A percentile compares a stretch with the other conserved stretches of the same genome.
Evolutionary conservation across 2,113 vertebrate species (phyloP).

Genomic region (Onychorhynchus coronatus): DNA sequence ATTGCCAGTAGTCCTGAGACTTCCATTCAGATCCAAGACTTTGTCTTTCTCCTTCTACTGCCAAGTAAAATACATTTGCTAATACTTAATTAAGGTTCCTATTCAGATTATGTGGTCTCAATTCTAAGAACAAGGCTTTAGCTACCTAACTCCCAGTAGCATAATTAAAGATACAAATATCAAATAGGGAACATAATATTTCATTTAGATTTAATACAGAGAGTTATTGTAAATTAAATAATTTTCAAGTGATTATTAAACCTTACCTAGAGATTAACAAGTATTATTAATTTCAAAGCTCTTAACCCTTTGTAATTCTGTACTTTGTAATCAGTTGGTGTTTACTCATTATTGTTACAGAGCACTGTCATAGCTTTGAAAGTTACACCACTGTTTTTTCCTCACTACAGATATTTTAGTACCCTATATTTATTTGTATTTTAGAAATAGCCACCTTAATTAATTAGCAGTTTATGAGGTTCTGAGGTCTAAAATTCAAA

Average conservation of each 20-base stretch:
- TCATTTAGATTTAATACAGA: constrained; percentile 20
- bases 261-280: constrained; percentile 38
- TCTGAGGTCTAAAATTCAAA: constrained; percentile 5
- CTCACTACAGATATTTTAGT: constrained; percentile 41
- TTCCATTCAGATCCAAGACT: constrained; percentile 32
- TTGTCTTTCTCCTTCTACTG: constrained; percentile 18
- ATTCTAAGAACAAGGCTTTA: not conserved
- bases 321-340: constrained; percentile 32
- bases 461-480: not conserved
- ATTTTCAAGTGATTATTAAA: constrained; percentile 52
- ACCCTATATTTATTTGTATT: constrained; percentile 53
- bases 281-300: constrained; percentile 26
- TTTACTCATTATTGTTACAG: constrained; percentile 28
- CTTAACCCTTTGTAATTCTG: constrained; percentile 10
- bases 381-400: not conserved
- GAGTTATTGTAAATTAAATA: constrained; percentile 30
- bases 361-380: not conserved
- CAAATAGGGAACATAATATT: not conserved
- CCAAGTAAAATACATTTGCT: constrained; percentile 42
- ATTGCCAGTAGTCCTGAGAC: constrained; percentile 14
- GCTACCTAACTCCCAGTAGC: not conserved
- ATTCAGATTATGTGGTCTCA: constrained; percentile 32
- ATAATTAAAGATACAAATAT: constrained; percentile 3
- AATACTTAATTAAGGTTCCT: constrained; percentile 56
- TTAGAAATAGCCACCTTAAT: constrained; percentile 49